Conservation (phyloP, 2,888 invertebrate genomes). For the Pharmacophagus antenor region DNA sequence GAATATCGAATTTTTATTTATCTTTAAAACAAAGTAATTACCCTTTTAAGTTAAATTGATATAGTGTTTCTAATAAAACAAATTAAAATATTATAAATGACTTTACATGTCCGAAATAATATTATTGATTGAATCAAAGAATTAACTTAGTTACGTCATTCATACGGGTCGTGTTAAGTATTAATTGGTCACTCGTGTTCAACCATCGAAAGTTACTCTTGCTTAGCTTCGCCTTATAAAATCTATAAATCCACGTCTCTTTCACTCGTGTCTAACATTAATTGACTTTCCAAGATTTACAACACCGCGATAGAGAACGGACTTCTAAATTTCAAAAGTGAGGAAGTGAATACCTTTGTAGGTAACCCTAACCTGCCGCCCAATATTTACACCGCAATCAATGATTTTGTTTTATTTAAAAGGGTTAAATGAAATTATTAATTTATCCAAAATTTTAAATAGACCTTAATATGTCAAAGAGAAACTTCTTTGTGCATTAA, state of each 20-base stretch:
- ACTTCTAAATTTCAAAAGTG: conserved; percentile 21
- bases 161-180: neutral
- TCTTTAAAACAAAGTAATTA: neutral
- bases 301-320: conserved; percentile 19
- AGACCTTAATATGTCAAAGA: no score
- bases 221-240: conserved; percentile 19
- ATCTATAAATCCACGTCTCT: conserved; percentile 30
- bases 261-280: conserved; percentile 28
- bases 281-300: conserved; percentile 31
- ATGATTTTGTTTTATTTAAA: neutral
- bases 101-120: neutral
- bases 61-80: neutral
- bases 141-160: conserved; percentile 2
- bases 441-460: neutral
- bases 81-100: neutral
- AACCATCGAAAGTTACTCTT: conserved; percentile 9
- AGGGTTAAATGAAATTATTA: neutral
- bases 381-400: neutral
- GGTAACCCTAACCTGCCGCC: neutral
- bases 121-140: neutral
- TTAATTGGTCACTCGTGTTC: conserved; percentile 5
- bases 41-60: neutral
- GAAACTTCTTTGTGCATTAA: no score
- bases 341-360: conserved; percentile 10
- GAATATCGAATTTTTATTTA: neutral